phyloP scores from a whole-genome alignment of 2,888 invertebrate genomes.

The Neocrepidodera transversa region DNA sequence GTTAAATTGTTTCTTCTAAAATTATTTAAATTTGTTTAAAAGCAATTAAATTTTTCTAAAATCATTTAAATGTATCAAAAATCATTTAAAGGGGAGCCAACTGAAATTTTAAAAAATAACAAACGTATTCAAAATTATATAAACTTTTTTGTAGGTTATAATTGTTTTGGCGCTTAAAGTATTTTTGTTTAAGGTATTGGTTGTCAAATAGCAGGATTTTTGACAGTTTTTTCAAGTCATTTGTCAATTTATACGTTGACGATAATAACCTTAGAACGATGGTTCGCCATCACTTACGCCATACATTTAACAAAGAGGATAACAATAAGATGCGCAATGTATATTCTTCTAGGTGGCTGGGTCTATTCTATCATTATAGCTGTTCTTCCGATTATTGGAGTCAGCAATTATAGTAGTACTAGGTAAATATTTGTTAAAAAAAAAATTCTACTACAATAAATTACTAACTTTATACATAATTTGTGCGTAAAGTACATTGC shows the following conservation, averaged over 20 bases:
- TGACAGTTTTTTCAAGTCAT: slow-evolving; percentile 87
- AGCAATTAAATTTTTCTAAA: too few relatives aligned
- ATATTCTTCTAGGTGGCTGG: slow-evolving; percentile 83
- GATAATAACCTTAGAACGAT: slow-evolving; percentile 84
- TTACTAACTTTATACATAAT: too few relatives aligned
- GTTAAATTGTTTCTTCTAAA: too few relatives aligned
- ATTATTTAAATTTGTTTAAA: too few relatives aligned
- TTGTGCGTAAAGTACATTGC: too few relatives aligned
- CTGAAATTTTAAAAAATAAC: too few relatives aligned
- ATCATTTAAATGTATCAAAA: too few relatives aligned
- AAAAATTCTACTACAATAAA: too few relatives aligned
- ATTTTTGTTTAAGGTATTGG: slow-evolving; percentile 67
- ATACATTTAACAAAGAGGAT: slow-evolving; percentile 83
- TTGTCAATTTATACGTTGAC: slow-evolving; percentile 87
- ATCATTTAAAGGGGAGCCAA: too few relatives aligned
- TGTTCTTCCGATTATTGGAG: slow-evolving; percentile 78
- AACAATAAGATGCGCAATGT: slow-evolving; percentile 73
- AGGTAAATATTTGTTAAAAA: slow-evolving; percentile 60
- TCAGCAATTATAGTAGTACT: slow-evolving; percentile 89
- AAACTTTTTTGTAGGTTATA: too few relatives aligned
- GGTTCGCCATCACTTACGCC: slow-evolving; percentile 85
- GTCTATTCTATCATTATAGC: slow-evolving; percentile 79
- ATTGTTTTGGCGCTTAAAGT: too few relatives aligned
- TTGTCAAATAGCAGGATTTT: slow-evolving; percentile 85
- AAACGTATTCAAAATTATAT: too few relatives aligned